Conservation (phyloP, 2,888 invertebrate species). For the Apomyelois bistriatella region DNA sequence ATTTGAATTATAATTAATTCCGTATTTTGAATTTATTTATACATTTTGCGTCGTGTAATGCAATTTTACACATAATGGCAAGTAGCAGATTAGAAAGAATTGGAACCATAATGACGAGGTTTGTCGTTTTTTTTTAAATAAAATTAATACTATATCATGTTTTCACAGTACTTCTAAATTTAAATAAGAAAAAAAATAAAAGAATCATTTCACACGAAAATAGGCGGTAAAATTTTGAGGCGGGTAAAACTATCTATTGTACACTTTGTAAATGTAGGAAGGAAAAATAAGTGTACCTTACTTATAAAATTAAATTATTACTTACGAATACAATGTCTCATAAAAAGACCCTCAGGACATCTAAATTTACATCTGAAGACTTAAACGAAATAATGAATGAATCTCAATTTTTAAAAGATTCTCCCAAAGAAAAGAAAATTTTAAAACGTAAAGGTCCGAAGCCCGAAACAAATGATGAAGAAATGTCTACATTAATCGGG, state of each 20-base stretch:
- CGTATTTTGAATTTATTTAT: neutral
- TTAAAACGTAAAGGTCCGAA: conserved; percentile 36
- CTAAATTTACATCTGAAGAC: conserved; percentile 47
- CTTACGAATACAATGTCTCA: conserved; percentile 37
- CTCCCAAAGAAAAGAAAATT: conserved; percentile 36
- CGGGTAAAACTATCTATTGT: too few species aligned
- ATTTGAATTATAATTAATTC: too few species aligned
- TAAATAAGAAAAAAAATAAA: neutral
- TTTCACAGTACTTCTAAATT: neutral
- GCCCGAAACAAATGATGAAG: conserved; percentile 37
- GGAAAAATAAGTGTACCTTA: too few species aligned
- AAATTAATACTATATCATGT: neutral
- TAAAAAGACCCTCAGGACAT: conserved; percentile 41
- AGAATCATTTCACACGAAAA: too few species aligned
- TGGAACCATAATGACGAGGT: conserved; percentile 86
- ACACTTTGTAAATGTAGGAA: too few species aligned
- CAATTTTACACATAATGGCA: conserved; percentile 69
- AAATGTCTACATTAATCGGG: conserved; percentile 32
- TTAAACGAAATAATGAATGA: conserved; percentile 43
- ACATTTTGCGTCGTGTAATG: too few species aligned
- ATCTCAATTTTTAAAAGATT: conserved; percentile 46
- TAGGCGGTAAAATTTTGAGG: too few species aligned
- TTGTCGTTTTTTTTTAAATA: conserved; percentile 24
- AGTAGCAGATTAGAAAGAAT: conserved; percentile 86
- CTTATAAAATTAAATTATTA: too few species aligned